phyloP scores from a whole-genome alignment of 2,888 invertebrate species.

The Raillietiella orientalis region DNA sequence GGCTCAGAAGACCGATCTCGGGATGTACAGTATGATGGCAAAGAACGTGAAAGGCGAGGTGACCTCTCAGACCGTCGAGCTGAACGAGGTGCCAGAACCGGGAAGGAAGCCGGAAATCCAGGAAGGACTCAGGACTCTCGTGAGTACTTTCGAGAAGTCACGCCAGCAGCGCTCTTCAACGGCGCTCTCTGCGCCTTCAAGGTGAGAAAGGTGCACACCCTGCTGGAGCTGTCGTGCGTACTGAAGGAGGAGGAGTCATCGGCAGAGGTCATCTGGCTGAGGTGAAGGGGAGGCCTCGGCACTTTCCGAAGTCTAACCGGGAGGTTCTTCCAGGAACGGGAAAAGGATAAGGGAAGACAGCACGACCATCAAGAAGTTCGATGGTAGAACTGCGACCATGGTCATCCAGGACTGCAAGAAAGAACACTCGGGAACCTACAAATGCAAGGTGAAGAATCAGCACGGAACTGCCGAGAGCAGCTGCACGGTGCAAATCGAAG shows the following conservation, averaged over 20 bases:
- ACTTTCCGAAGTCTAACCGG: too few species aligned
- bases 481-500: constrained; percentile 45
- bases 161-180: too few species aligned
- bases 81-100: constrained; percentile 42
- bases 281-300: constrained; percentile 5
- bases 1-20: constrained; percentile 44
- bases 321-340: too few species aligned
- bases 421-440: constrained; percentile 46
- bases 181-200: too few species aligned
- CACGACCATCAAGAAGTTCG: too few species aligned
- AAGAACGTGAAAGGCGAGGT: constrained; percentile 80
- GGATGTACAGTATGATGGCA: constrained; percentile 58
- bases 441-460: constrained; percentile 58
- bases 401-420: constrained; percentile 37
- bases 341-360: too few species aligned
- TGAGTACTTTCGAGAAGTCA: constrained; percentile 5
- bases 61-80: constrained; percentile 52
- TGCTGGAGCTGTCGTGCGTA: too few species aligned
- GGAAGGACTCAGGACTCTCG: constrained; percentile 7
- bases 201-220: too few species aligned
- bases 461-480: constrained; percentile 61
- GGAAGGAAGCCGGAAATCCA: constrained; percentile 32
- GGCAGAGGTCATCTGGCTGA: too few species aligned
- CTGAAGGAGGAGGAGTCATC: constrained; percentile 7
- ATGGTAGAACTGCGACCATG: constrained; percentile 43